A percentile compares a stretch with the other conserved stretches of the same genome.
These are phyloP conservation scores for Melanargia galathea DNA, from an alignment of 2,888 invertebrate species.

Conservation along the genomic window DNA sequence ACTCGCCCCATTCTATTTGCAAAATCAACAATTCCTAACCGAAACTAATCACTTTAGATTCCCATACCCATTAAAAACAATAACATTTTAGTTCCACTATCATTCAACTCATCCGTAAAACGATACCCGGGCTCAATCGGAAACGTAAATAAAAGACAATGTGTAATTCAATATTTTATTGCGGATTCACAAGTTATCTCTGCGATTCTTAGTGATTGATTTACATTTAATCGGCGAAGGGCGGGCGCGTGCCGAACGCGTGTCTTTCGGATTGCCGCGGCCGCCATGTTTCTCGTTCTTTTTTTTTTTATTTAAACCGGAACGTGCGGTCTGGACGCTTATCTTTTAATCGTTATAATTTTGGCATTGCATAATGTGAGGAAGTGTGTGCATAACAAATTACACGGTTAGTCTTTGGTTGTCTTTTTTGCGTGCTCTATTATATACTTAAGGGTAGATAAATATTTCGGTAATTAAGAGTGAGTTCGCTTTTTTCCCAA, in stretches of 20 bases:
- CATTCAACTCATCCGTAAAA: conserved; percentile 54
- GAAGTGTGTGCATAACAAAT: conserved; percentile 49
- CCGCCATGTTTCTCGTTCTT: conserved; percentile 54
- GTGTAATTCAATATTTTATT: conserved; percentile 73
- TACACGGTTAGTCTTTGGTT: conserved; percentile 36
- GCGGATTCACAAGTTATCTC: conserved; percentile 67
- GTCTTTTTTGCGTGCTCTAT: not conserved
- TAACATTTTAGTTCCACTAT: conserved; percentile 53
- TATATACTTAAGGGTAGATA: not conserved
- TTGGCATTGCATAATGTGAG: conserved; percentile 46
- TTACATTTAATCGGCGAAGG: conserved; percentile 61
- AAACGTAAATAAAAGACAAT: conserved; percentile 76
- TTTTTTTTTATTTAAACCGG: conserved; percentile 46
- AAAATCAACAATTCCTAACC: conserved; percentile 4
- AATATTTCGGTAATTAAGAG: not conserved
- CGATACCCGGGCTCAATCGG: conserved; percentile 73
- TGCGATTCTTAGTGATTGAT: conserved; percentile 61
- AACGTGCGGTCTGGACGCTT: conserved; percentile 45
- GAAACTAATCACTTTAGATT: not conserved
- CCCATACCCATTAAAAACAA: conserved; percentile 57
- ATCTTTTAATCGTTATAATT: conserved; percentile 64
- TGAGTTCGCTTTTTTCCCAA: too few relatives aligned
- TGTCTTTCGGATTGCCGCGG: conserved; percentile 65
- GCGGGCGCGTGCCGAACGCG: conserved; percentile 70
- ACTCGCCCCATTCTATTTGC: not conserved